Conservation (phyloP, 2,888 invertebrate genomes). For the Gryllus longicercus region DNA sequence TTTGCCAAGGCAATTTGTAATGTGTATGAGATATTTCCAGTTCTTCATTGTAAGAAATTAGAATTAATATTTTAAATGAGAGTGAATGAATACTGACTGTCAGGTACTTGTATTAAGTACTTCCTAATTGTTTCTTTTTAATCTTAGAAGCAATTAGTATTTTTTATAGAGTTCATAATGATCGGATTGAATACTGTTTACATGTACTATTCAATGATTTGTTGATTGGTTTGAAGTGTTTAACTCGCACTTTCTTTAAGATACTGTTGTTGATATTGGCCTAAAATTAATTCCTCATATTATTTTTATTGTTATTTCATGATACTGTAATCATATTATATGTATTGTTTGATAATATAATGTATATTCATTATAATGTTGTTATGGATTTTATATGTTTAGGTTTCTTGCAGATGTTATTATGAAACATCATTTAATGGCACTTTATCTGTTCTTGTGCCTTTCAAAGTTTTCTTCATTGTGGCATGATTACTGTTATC, state of each 20-base stretch:
- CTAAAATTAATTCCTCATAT: not conserved
- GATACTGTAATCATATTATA: not conserved
- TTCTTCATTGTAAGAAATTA: not conserved
- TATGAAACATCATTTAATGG: not conserved
- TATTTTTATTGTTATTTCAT: not conserved
- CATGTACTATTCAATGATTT: not conserved
- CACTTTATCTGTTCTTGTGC: not conserved
- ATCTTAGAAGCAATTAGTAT: not conserved
- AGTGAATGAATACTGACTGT: not conserved
- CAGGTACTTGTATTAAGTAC: not conserved
- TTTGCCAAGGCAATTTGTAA: too few relatives aligned
- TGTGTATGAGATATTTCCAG: too few relatives aligned
- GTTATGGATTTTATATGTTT: not conserved
- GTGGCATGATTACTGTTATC: not conserved
- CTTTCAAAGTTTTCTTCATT: conserved; percentile 1
- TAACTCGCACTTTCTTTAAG: not conserved
- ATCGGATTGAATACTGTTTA: not conserved
- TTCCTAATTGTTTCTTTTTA: not conserved
- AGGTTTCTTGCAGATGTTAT: not conserved
- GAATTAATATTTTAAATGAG: not conserved
- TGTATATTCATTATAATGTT: not conserved
- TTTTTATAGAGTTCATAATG: not conserved
- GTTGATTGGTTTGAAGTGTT: not conserved
- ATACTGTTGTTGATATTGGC: not conserved
- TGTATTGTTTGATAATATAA: not conserved